Percentiles rank a stretch among this genome's conserved stretches.
Evolutionary conservation across 2,113 vertebrate genomes (phyloP).

Genomic region (Taurulus bubalis): DNA sequence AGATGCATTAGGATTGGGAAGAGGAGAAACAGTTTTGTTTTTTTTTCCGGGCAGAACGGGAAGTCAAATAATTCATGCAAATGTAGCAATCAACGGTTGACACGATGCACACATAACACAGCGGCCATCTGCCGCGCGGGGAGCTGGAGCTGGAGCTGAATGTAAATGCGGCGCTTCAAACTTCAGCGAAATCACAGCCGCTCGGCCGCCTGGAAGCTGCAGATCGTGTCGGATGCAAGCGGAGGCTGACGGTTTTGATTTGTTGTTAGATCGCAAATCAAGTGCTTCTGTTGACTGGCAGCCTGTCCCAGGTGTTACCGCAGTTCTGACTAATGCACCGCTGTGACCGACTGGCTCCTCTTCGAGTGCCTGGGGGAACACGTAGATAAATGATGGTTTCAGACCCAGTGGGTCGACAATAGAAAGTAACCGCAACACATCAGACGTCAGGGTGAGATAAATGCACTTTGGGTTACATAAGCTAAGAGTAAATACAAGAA

Average conservation of each 20-base stretch:
- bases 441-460: not conserved
- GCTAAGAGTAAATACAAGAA: not conserved
- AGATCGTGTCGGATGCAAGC: not conserved
- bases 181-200: conserved; percentile 32
- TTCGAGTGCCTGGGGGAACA: not conserved
- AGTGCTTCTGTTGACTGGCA: conserved; percentile 34
- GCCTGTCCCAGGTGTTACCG: not conserved
- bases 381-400: conserved; percentile 7
- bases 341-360: not conserved
- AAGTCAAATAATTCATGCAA: conserved; percentile 78
- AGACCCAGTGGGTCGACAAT: not conserved
- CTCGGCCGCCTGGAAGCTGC: conserved; percentile 10
- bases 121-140: conserved; percentile 65
- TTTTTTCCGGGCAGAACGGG: conserved; percentile 31
- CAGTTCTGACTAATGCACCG: conserved; percentile 8
- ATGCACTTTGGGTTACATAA: not conserved
- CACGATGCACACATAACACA: conserved; percentile 63
- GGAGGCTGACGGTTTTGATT: conserved; percentile 36
- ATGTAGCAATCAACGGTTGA: conserved; percentile 76
- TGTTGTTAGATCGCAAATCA: conserved; percentile 5
- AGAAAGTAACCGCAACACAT: not conserved
- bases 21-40: conserved; percentile 23
- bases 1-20: conserved; percentile 43
- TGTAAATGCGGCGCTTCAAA: conserved; percentile 39
- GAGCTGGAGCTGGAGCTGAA: conserved; percentile 26